Evolutionary conservation across 2,888 invertebrate genomes (phyloP).

Genomic region (Hydraecia micacea): DNA sequence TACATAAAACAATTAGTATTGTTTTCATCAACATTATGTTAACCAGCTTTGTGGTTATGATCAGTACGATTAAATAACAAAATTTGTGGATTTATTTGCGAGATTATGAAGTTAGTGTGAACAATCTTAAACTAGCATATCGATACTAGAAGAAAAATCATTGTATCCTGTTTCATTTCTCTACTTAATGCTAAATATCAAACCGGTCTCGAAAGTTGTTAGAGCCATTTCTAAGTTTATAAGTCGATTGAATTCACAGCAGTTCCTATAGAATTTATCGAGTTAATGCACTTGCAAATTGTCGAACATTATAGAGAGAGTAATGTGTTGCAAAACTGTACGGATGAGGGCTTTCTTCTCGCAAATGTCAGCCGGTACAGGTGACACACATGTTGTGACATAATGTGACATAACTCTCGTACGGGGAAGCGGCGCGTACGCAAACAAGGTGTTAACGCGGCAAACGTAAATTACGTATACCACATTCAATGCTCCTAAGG

Average conservation of each 20-base stretch:
- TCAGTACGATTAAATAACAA: conserved; percentile 58
- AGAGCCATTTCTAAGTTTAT: conserved; percentile 32
- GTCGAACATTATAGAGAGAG: conserved; percentile 35
- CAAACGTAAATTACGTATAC: conserved; percentile 52
- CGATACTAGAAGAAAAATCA: background rate
- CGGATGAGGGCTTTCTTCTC: conserved; percentile 72
- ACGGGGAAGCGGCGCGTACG: conserved; percentile 57
- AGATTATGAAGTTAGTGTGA: background rate
- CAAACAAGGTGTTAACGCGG: conserved; percentile 62
- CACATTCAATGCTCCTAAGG: conserved; percentile 18
- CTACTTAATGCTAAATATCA: conserved; percentile 28
- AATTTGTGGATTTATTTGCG: background rate
- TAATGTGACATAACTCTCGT: conserved; percentile 74
- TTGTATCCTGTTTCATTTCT: conserved; percentile 30
- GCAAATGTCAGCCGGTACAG: conserved; percentile 83
- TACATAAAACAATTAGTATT: conserved; percentile 74
- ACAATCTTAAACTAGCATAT: background rate
- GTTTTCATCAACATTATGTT: conserved; percentile 68
- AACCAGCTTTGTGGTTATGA: conserved; percentile 67
- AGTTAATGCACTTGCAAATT: conserved; percentile 36
- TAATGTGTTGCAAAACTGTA: conserved; percentile 70
- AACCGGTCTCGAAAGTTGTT: conserved; percentile 50
- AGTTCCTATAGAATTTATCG: conserved; percentile 17
- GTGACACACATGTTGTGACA: conserved; percentile 75
- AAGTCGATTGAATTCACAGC: background rate